Evolutionary conservation across 1,140 invertebrate genomes (phyloP), one percentile per base, ranked within the genome.

Genomic region (Spodoptera litura): DNA sequence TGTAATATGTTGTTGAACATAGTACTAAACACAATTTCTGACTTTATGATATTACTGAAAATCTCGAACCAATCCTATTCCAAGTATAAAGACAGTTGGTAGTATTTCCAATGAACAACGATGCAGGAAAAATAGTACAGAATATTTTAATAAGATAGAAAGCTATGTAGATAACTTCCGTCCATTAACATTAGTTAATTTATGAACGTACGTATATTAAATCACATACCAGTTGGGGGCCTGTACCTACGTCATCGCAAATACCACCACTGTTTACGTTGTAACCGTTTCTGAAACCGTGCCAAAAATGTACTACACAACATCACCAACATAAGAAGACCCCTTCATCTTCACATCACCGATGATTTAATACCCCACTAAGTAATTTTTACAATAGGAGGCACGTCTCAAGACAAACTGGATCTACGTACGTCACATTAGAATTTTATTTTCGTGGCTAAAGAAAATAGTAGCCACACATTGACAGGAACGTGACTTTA

Each of bases 401-500:
- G 38, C 38, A 49, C 38, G 38, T 38, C 15, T 66, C 62, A 12
- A 4, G 49, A 3, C 3, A 49, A 8, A 66, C 15, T 49, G 62
- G 62, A 25, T 38, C 9, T 11, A 49, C 49, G 10, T 49, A 66
- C 62, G 62, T 66, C 62, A 49, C 8, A 12, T 2, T 15, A 49
- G 62, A 49, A n/a, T 66, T 66, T 66, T 66, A 66, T 66, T 66
- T 66, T 66, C 44, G 62, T 4, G 38, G 49, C 35, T 49, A 66
- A 61, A 66, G 13, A 49, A 49, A 66, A 66, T 49, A 66, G 62
- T 49, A 11, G 20, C 3, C 44, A 49, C 62, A 49, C 62, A 66
- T 66, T 66, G 62, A 49, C 38, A 20, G 44, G 15, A 66, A 66
- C 62, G 62, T 66, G 62, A 66, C 62, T 66, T 66, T 49, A 49